These are phyloP conservation scores for Lasioglossum morio DNA, from an alignment of 2,888 invertebrate species.

Conservation along the genomic window DNA sequence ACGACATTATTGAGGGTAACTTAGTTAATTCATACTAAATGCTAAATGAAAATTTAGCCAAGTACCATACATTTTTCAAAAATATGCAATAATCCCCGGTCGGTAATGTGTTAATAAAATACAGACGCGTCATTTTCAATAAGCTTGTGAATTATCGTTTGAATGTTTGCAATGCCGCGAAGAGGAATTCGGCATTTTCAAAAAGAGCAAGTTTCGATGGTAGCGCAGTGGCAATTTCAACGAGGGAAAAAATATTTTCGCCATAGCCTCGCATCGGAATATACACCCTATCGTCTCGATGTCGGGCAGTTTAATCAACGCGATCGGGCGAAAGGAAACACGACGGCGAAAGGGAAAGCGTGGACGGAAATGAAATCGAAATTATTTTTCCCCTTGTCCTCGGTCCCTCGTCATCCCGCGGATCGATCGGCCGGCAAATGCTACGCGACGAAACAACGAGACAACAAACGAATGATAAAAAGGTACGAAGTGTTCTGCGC, in stretches of 20 bases:
- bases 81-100: no score
- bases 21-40: no score
- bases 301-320: conserved; percentile 52
- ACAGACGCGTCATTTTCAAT: no score
- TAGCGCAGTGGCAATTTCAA: not conserved
- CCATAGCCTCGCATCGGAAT: not conserved
- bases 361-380: conserved; percentile 48
- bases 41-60: no score
- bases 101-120: no score
- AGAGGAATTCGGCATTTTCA: not conserved
- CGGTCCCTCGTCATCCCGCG: not conserved
- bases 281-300: conserved; percentile 17
- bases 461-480: conserved; percentile 9
- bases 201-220: not conserved
- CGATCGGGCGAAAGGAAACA: conserved; percentile 37
- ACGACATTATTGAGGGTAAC: no score
- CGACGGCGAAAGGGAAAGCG: conserved; percentile 27
- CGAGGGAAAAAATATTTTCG: not conserved
- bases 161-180: not conserved
- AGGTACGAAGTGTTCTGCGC: not conserved
- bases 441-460: not conserved
- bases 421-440: conserved; percentile 13
- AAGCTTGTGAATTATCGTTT: not conserved
- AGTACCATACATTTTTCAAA: no score
- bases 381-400: conserved; percentile 37